Conservation (phyloP, 2,888 invertebrate genomes). For the Eremobia ochroleuca region DNA sequence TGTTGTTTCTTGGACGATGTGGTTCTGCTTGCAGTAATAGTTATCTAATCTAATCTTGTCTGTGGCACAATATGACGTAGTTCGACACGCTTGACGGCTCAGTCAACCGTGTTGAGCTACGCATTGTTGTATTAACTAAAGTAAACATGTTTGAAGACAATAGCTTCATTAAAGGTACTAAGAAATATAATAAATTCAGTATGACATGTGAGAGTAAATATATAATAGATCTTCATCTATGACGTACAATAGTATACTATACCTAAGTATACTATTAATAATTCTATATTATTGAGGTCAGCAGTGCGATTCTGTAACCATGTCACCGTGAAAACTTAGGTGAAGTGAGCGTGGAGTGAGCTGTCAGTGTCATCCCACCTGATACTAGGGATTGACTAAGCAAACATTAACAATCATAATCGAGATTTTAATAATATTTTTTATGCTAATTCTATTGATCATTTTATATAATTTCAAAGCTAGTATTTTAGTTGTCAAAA, state of each 20-base stretch:
- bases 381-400: too few species aligned
- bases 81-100: background rate
- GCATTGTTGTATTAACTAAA: constrained; percentile 24
- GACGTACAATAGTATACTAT: background rate
- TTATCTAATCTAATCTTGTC: background rate
- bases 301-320: too few species aligned
- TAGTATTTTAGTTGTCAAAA: too few species aligned
- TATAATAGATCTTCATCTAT: background rate
- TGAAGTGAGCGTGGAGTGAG: too few species aligned
- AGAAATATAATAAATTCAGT: background rate
- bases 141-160: constrained; percentile 2
- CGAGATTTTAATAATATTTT: too few species aligned
- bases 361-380: too few species aligned
- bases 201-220: background rate
- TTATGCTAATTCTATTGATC: too few species aligned
- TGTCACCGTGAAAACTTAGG: too few species aligned
- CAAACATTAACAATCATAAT: too few species aligned
- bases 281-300: background rate
- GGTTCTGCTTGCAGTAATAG: background rate
- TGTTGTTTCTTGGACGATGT: background rate
- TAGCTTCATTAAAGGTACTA: background rate
- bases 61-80: background rate
- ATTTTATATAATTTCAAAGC: too few species aligned
- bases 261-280: background rate
- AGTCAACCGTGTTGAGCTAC: background rate